Evolutionary conservation across 2,797 vertebrate genomes (phyloP).

Genomic region (Adelosebastes latens): DNA sequence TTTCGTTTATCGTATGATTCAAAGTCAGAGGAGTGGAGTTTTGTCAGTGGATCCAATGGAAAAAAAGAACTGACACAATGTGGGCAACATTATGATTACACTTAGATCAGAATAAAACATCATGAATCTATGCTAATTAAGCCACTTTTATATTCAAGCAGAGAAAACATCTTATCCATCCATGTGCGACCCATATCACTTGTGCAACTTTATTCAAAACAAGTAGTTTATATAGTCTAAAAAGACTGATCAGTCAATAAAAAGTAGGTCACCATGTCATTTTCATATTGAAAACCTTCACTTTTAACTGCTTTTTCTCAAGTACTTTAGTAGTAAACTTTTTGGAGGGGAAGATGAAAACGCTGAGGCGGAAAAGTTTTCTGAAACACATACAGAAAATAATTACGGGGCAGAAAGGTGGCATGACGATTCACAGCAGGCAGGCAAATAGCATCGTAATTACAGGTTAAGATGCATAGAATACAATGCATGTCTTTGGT

Average conservation of each 20-base stretch:
- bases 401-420: neutral
- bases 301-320: constrained; percentile 1
- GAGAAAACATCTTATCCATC: neutral
- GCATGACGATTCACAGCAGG: constrained; percentile 4
- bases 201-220: neutral
- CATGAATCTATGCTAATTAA: neutral
- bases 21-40: neutral
- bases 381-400: neutral
- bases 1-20: constrained; percentile 1
- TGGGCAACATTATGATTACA: neutral
- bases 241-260: neutral
- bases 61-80: neutral
- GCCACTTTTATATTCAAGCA: constrained; percentile 14
- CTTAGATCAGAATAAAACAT: neutral
- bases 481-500: constrained; percentile 65
- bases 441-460: constrained; percentile 10
- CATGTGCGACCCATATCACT: neutral
- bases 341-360: neutral
- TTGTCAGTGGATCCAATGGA: neutral
- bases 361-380: neutral
- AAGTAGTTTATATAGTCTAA: neutral
- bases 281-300: neutral
- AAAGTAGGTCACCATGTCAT: neutral
- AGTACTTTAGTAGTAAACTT: neutral
- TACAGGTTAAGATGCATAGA: constrained; percentile 49